Percentiles rank a stretch among this genome's conserved stretches.
Conservation (phyloP, 2,797 vertebrate genomes). For the Chrysocyon brachyurus region DNA sequence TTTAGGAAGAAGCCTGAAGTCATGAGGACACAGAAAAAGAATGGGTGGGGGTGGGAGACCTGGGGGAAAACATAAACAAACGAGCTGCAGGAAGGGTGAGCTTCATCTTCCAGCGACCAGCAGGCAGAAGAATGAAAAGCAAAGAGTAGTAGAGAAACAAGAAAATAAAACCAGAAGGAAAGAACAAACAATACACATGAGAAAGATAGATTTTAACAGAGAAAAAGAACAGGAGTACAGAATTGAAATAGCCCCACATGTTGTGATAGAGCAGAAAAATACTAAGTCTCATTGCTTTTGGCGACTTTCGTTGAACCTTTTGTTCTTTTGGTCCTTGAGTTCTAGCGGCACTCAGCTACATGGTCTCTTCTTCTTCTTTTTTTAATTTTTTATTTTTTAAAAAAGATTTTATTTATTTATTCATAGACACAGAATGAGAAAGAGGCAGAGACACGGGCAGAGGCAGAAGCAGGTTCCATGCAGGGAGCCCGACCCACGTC, state of each 20-base stretch:
- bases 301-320: not conserved
- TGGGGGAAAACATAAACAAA: not conserved
- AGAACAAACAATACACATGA: not conserved
- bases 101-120: not conserved
- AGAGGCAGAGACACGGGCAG: too few relatives aligned
- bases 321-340: not conserved
- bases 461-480: too few relatives aligned
- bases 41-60: not conserved
- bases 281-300: not conserved
- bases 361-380: not conserved
- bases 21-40: not conserved
- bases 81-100: not conserved
- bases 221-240: not conserved
- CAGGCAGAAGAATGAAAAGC: not conserved
- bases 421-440: too few relatives aligned
- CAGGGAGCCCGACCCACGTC: too few relatives aligned
- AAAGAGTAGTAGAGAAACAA: not conserved
- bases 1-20: not conserved
- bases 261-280: not conserved
- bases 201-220: not conserved
- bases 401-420: too few relatives aligned
- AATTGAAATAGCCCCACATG: not conserved
- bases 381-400: too few relatives aligned
- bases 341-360: not conserved
- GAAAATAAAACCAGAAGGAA: not conserved